Percentiles rank a stretch among this genome's conserved stretches.
phyloP scores from a whole-genome alignment of 2,888 invertebrate genomes.

The Drosophila pseudotalamancana region DNA sequence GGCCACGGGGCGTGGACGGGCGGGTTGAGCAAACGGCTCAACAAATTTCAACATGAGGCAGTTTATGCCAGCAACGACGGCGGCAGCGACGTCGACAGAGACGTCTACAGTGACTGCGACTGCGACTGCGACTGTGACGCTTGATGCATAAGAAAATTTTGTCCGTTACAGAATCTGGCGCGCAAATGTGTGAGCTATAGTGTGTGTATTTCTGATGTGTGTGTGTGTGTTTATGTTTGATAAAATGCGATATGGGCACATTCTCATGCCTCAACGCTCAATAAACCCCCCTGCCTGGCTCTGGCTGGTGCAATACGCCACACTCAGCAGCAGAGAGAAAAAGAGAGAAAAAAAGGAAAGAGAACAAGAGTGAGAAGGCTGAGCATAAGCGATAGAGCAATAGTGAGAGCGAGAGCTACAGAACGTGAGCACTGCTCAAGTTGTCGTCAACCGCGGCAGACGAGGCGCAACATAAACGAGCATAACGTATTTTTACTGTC shows the following conservation, averaged over 20 bases:
- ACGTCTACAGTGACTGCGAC: slow-evolving; percentile 4
- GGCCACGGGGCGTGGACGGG: background rate
- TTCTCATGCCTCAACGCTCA: slow-evolving; percentile 60
- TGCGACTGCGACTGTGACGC: slow-evolving; percentile 21
- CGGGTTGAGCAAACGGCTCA: slow-evolving; percentile 34
- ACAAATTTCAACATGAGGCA: slow-evolving; percentile 54
- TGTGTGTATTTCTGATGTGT: slow-evolving; percentile 22
- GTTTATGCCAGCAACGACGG: slow-evolving; percentile 27
- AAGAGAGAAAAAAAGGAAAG: background rate
- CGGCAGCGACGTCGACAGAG: slow-evolving; percentile 1
- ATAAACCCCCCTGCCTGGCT: slow-evolving; percentile 56
- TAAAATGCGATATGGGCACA: slow-evolving; percentile 80
- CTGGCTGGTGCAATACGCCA: slow-evolving; percentile 49
- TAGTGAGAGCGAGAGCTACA: slow-evolving; percentile 36
- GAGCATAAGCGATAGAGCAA: slow-evolving; percentile 10
- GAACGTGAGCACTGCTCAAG: slow-evolving; percentile 57
- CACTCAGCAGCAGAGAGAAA: slow-evolving; percentile 7
- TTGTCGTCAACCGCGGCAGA: slow-evolving; percentile 29
- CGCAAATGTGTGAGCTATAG: slow-evolving; percentile 38
- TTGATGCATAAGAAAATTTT: slow-evolving; percentile 70
- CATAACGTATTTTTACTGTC: slow-evolving; percentile 79
- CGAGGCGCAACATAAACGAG: slow-evolving; percentile 74
- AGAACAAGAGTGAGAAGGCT: slow-evolving; percentile 1
- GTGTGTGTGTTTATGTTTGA: slow-evolving; percentile 73
- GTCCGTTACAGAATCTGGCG: slow-evolving; percentile 78